phyloP scores from a whole-genome alignment of 2,113 vertebrate species.

The Amia ocellicauda region DNA sequence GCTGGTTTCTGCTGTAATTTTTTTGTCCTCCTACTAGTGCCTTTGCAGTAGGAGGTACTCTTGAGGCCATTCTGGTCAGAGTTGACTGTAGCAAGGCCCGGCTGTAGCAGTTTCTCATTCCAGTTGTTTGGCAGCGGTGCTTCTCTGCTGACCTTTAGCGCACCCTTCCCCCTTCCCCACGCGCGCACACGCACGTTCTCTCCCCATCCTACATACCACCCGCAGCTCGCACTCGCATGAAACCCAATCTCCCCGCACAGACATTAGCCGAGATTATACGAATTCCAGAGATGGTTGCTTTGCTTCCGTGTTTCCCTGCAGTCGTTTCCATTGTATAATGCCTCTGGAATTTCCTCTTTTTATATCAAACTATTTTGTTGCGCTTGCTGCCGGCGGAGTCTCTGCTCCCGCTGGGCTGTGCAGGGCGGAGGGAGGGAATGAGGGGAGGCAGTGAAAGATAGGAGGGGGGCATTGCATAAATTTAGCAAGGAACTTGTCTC shows the following conservation, averaged over 20 bases:
- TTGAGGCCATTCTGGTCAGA: too few species aligned
- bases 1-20: too few species aligned
- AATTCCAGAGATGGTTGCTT: conserved; percentile 38
- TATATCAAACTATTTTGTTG: conserved; percentile 38
- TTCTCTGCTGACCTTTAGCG: conserved; percentile 7
- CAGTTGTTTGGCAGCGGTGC: background rate
- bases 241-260: background rate
- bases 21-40: too few species aligned
- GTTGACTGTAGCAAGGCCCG: too few species aligned
- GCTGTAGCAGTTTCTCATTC: too few species aligned
- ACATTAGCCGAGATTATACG: conserved; percentile 36
- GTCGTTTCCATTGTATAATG: conserved; percentile 44
- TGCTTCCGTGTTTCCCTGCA: conserved; percentile 34
- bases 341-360: conserved; percentile 45
- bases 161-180: conserved; percentile 24
- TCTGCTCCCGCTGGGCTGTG: background rate
- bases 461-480: background rate
- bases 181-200: too few species aligned
- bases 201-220: conserved; percentile 5
- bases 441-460: background rate
- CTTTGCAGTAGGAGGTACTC: too few species aligned
- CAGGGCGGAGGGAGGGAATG: conserved; percentile 17
- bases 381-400: conserved; percentile 29
- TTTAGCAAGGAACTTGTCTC: too few species aligned
- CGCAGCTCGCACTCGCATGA: too few species aligned